Evolutionary conservation across 2,888 invertebrate species (phyloP), one percentile per base, ranked within the genome.

Genomic region (Heteromyza rotundicornis): DNA sequence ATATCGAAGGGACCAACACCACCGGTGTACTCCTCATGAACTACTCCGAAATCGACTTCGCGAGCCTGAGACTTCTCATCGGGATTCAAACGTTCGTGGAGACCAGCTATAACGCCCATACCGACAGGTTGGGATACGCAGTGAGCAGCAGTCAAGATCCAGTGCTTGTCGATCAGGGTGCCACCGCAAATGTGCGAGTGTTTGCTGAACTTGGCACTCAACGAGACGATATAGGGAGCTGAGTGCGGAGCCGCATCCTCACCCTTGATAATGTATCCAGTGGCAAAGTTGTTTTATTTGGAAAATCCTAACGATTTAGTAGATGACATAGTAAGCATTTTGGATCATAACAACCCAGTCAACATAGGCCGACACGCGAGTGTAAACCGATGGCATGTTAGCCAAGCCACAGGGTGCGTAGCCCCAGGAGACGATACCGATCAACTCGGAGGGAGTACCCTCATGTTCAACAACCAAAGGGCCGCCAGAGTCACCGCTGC

Each of bases 371-470:
- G 85, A 81, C 1, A 83, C 80, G 10, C 83, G 79, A 0, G 84
- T 85, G 70, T 82, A 85, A 8, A 86, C 79, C 0, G 85, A 84
- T 2, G 86, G 85, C n/a, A 64, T 16, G 24, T 80, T 77, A 14
- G 58, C 64, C 2, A 60, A 1, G 3, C 85, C 85, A 59, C 86
- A 86, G 36, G 85, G 85, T 57, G 82, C 78, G 32, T 73, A 73
- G n/a, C 85, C 86, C 86, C 86, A 86, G 32, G 86, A 86, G 14
- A 85, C 85, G 47, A 86, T 64, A 61, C 86, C 86, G 58, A 85
- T 75, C 47, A 84, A 73, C 54, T 80, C 72, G 44, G 70, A 51
- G 32, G 70, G 14, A 3, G 68, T 63, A 32, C 65, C 56, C 0
- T 59, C 20, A 3, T 20, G 8, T 62, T 77, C 76, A 17, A 77